Evolutionary conservation across 1,140 invertebrate genomes (phyloP).

Genomic region (Ceratitis capitata): DNA sequence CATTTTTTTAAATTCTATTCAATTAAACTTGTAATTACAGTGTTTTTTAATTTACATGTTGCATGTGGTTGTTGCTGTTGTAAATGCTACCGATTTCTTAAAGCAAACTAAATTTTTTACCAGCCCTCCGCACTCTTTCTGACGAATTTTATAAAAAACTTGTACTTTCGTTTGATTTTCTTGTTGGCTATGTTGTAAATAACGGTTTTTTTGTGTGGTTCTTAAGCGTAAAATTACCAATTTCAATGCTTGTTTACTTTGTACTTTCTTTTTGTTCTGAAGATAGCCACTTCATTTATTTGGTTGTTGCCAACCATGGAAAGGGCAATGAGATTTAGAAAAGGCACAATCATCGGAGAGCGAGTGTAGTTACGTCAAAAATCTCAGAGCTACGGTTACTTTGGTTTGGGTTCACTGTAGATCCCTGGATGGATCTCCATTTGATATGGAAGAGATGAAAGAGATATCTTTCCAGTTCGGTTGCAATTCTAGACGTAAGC

Average conservation of each 20-base stretch:
- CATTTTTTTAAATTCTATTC: slow-evolving; percentile 45
- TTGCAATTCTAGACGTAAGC: no score
- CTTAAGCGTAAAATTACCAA: not conserved
- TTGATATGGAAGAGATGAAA: no score
- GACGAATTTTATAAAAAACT: slow-evolving; percentile 49
- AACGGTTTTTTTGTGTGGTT: not conserved
- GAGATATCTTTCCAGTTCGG: no score
- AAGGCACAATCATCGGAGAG: not conserved
- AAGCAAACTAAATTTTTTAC: not conserved
- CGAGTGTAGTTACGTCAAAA: not conserved
- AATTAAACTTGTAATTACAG: slow-evolving; percentile 65
- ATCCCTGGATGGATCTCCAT: no score
- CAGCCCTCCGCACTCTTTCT: not conserved
- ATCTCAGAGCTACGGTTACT: not conserved
- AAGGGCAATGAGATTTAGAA: not conserved
- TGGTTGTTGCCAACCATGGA: not conserved
- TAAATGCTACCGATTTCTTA: not conserved
- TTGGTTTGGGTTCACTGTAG: no score
- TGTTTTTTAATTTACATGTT: slow-evolving; percentile 46
- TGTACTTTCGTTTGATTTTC: slow-evolving; percentile 63
- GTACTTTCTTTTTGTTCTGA: not conserved
- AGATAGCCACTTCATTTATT: not conserved
- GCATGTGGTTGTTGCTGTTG: slow-evolving; percentile 40
- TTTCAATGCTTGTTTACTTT: not conserved
- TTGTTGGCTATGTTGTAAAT: slow-evolving; percentile 57